Evolutionary conservation across 2,113 vertebrate species (phyloP), one percentile per base, ranked within the genome.

Genomic region (Willisornis vidua): DNA sequence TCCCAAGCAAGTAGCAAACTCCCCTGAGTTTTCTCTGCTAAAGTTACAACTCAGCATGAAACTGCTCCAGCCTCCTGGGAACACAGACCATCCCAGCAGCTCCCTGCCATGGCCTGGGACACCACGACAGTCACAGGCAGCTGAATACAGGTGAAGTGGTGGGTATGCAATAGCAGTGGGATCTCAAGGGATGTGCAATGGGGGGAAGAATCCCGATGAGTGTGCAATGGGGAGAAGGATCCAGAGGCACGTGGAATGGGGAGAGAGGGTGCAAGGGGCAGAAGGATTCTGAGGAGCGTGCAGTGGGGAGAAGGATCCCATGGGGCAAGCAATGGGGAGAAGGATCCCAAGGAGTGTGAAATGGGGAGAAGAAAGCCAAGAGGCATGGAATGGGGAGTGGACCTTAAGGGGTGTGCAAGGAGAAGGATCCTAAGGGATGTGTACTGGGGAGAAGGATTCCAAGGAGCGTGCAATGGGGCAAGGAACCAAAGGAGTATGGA

Each of bases 1-100:
- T 94, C 57, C n/a, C 79, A 24, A 80, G 96, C 95, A 91, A 89
- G 94, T 3, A 85, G 62, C 77, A 54, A 93, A 87, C 78, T 96
- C 96, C 93, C 94, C 62, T 43, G 95, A 85, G 93, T 77, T 87
- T 93, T 55, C 49, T 33, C 41, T 54, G 77, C 87, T 85, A 2
- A 93, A 95, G 92, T 87, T 86, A 49, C 75, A 85, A 57, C 51
- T 94, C 93, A 77, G 79, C 70, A 92, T 14, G 87, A 80, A 83
- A 79, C 49, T 31, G 84, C 35, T 93, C 70, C 72, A 26, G 84
- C 81, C 85, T 71, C 52, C 3, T 1, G 3, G 57, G 73, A 72
- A 76, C 54, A 35, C 29, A 22, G 26, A 65, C 19, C 54, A 28
- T 19, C 51, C 51, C 43, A 19, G 54, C 74, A 72, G 37, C 68